These are phyloP conservation scores for Vidua macroura DNA, from an alignment of 2,113 vertebrate species.

Conservation along the genomic window DNA sequence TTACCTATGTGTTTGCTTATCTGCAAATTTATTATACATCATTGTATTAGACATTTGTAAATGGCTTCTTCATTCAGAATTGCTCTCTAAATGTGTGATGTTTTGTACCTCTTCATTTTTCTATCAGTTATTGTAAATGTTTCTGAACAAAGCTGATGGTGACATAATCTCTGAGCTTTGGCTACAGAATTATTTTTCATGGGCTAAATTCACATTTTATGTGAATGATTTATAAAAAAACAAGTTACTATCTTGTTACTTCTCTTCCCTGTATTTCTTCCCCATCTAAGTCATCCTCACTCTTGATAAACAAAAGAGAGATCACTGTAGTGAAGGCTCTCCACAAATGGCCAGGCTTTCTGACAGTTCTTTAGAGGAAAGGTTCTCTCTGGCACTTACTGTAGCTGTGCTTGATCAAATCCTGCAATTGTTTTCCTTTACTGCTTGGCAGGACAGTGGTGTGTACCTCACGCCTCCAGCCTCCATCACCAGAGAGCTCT, in stretches of 20 bases:
- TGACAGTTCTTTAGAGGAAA: constrained; percentile 37
- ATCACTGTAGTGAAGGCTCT: background rate
- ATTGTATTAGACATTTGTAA: background rate
- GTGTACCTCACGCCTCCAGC: background rate
- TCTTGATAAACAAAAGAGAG: background rate
- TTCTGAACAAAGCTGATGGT: constrained; percentile 27
- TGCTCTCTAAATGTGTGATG: background rate
- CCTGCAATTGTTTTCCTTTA: background rate
- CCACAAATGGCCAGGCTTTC: background rate
- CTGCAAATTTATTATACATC: background rate
- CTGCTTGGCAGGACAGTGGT: background rate
- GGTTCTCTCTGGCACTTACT: background rate
- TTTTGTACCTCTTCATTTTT: background rate
- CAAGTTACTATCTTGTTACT: background rate
- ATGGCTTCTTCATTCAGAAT: background rate
- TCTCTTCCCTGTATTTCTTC: background rate
- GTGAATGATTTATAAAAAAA: background rate
- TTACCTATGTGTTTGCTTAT: background rate
- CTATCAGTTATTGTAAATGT: background rate
- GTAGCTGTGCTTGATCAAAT: background rate
- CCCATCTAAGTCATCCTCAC: background rate
- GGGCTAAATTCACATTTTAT: background rate
- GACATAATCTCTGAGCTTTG: constrained; percentile 23
- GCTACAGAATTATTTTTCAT: background rate
- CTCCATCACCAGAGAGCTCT: constrained; percentile 10